These are phyloP conservation scores for Nyctalus aviator DNA, from an alignment of 2,797 vertebrate genomes.

Conservation along the genomic window DNA sequence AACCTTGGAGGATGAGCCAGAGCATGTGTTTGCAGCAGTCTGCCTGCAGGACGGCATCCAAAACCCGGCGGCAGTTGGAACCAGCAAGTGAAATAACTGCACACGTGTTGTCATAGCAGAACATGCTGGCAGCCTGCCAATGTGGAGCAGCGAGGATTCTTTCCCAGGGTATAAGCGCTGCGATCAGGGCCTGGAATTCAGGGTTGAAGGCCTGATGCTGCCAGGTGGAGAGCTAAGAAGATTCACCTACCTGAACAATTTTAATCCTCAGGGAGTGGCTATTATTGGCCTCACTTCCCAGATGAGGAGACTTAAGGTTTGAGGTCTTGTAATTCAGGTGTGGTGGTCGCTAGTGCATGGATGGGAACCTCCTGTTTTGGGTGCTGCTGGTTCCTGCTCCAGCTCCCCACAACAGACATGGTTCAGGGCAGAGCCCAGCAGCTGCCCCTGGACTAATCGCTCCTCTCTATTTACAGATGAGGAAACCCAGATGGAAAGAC, in stretches of 20 bases:
- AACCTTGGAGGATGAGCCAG: slow-evolving; percentile 48
- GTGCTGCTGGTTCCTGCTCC: neutral
- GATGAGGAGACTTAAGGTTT: neutral
- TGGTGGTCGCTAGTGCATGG: neutral
- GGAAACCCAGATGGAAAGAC: neutral
- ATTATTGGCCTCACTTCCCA: neutral
- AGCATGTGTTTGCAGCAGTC: slow-evolving; percentile 34
- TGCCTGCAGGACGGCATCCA: slow-evolving; percentile 31
- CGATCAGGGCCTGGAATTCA: neutral
- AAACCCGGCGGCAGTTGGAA: slow-evolving; percentile 40
- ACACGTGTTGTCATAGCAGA: slow-evolving; percentile 69
- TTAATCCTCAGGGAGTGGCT: neutral
- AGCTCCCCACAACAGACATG: neutral
- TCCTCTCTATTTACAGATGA: neutral
- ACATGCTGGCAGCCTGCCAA: slow-evolving; percentile 17
- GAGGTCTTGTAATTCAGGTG: neutral
- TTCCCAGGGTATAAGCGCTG: neutral
- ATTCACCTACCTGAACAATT: neutral
- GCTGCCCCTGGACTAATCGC: neutral
- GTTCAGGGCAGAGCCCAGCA: neutral
- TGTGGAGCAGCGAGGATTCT: neutral
- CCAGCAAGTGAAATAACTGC: slow-evolving; percentile 25
- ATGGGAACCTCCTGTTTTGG: neutral
- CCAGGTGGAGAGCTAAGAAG: neutral
- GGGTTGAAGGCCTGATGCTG: neutral